A percentile compares a stretch with the other conserved stretches of the same genome.
Evolutionary conservation across 2,888 invertebrate genomes (phyloP).

Genomic region (Apodemia hepburni): DNA sequence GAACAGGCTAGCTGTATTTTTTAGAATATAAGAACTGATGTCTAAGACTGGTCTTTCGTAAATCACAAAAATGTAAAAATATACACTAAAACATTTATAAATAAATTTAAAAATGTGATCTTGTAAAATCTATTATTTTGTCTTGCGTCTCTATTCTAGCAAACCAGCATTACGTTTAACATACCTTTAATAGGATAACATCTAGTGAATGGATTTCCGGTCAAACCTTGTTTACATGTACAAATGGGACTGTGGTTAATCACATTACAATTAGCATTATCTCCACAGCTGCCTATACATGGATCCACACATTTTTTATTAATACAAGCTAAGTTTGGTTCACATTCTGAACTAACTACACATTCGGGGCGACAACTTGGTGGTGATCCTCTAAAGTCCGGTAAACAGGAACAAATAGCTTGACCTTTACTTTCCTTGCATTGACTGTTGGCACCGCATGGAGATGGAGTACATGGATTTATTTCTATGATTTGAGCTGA

Average conservation of each 20-base stretch:
- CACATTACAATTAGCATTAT: constrained; percentile 81
- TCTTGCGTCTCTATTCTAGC: too few species aligned
- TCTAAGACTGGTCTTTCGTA: too few species aligned
- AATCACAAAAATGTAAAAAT: too few species aligned
- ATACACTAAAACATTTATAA: too few species aligned
- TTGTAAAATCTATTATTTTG: too few species aligned
- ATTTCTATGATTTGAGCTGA: constrained; percentile 50
- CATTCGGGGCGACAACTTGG: constrained; percentile 88
- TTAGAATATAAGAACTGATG: too few species aligned
- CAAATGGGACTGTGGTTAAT: constrained; percentile 88
- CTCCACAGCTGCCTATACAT: constrained; percentile 81
- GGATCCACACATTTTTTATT: constrained; percentile 87
- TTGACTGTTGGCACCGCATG: constrained; percentile 89
- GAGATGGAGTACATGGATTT: constrained; percentile 74
- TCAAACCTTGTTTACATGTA: constrained; percentile 84
- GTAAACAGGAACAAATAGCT: constrained; percentile 85
- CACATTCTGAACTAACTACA: constrained; percentile 84
- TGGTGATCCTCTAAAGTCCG: constrained; percentile 83
- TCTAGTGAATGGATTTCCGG: constrained; percentile 88
- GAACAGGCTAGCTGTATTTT: too few species aligned
- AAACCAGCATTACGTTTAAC: too few species aligned
- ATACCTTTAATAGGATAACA: constrained; percentile 81
- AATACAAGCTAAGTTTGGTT: constrained; percentile 82
- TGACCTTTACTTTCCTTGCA: constrained; percentile 86
- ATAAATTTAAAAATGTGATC: too few species aligned